A percentile compares a stretch with the other conserved stretches of the same genome.
These are phyloP conservation scores for Sitta carolinensis DNA, from an alignment of 2,797 vertebrate species.

Conservation along the genomic window DNA sequence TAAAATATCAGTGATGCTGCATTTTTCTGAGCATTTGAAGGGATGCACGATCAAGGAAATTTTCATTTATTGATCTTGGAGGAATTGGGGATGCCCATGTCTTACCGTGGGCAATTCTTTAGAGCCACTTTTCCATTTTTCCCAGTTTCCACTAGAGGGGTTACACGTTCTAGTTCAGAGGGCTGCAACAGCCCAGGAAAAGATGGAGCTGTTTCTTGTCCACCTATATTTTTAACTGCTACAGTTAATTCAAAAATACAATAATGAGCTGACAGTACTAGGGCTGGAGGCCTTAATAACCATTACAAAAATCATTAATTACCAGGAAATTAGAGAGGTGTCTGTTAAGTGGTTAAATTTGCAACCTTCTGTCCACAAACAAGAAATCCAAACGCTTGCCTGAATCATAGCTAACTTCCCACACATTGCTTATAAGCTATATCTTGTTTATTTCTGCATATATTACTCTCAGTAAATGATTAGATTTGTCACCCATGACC, in stretches of 20 bases:
- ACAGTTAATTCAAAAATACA: conserved; percentile 40
- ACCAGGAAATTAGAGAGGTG: conserved; percentile 51
- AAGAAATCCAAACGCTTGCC: conserved; percentile 34
- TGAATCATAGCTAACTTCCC: conserved; percentile 55
- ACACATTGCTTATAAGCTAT: conserved; percentile 24
- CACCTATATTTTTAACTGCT: conserved; percentile 48
- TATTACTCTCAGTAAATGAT: conserved; percentile 51
- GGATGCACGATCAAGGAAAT: not conserved
- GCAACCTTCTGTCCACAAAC: conserved; percentile 49
- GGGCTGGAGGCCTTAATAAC: conserved; percentile 20
- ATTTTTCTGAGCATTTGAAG: conserved; percentile 23
- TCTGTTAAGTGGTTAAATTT: conserved; percentile 55
- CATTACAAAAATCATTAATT: conserved; percentile 60
- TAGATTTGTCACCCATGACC: conserved; percentile 65
- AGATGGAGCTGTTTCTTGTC: conserved; percentile 17
- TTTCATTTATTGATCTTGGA: not conserved
- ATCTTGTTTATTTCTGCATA: conserved; percentile 65
- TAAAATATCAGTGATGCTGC: conserved; percentile 46
- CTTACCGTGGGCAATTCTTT: accelerated
- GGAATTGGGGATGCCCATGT: not conserved
- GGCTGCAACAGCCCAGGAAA: not conserved
- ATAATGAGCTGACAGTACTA: conserved; percentile 7
- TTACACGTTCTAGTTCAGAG: conserved; percentile 35
- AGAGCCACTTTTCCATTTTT: conserved; percentile 6
- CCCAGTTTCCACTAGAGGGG: conserved; percentile 76